Percentiles rank a stretch among this genome's conserved stretches.
phyloP scores from a whole-genome alignment of 2,888 invertebrate species.

The Biston stratarius region DNA sequence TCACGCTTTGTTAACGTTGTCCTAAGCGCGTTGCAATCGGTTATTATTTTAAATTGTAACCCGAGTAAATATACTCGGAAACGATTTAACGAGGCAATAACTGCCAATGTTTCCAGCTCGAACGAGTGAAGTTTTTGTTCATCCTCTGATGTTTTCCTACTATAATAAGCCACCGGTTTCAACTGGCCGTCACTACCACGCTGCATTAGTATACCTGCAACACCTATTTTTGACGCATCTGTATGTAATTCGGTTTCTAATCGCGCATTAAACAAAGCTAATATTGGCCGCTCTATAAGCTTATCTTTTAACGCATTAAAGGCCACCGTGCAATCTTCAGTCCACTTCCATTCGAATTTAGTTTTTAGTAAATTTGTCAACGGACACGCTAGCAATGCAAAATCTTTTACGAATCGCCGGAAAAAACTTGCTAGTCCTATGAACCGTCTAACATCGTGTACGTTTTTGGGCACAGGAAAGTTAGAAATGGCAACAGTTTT shows the following conservation, averaged over 20 bases:
- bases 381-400: conserved; percentile 46
- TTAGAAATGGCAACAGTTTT: conserved; percentile 39
- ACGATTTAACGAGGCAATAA: background rate
- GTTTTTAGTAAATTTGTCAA: conserved; percentile 39
- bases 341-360: background rate
- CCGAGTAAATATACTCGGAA: background rate
- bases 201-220: conserved; percentile 21
- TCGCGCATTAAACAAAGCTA: conserved; percentile 51
- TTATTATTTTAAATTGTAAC: background rate
- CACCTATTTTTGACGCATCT: conserved; percentile 50
- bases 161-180: background rate
- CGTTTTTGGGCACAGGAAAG: conserved; percentile 44
- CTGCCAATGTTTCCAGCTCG: background rate
- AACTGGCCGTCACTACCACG: background rate
- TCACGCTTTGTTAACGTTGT: background rate
- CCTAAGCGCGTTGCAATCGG: background rate
- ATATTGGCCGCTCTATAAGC: conserved; percentile 43
- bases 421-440: conserved; percentile 54
- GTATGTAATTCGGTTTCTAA: conserved; percentile 56
- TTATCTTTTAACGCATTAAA: conserved; percentile 46
- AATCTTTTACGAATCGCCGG: conserved; percentile 50
- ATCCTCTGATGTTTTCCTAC: background rate
- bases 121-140: background rate
- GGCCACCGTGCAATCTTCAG: conserved; percentile 21
- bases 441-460: conserved; percentile 50